A percentile compares a stretch with the other conserved stretches of the same genome.
These are phyloP conservation scores for Eremophila alpestris DNA, from an alignment of 2,797 vertebrate genomes.

Conservation along the genomic window DNA sequence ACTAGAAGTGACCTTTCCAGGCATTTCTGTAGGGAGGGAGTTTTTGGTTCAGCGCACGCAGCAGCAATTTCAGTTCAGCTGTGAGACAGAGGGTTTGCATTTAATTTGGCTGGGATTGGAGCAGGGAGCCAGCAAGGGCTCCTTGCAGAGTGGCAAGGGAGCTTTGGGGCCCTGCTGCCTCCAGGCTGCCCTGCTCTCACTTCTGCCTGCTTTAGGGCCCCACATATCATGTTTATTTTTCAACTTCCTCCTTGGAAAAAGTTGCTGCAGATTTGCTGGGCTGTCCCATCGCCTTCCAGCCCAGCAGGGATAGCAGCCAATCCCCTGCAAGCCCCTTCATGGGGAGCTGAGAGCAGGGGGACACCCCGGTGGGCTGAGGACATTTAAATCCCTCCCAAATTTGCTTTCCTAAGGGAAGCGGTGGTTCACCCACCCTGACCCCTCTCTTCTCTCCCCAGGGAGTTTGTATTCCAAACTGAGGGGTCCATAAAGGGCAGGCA, in stretches of 20 bases:
- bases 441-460: background rate
- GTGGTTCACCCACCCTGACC: background rate
- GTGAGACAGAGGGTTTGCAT: background rate
- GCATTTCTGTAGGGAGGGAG: background rate
- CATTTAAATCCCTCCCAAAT: rapidly evolving
- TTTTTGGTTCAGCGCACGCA: background rate
- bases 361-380: rapidly evolving
- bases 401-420: rapidly evolving
- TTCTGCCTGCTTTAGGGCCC: background rate
- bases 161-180: too few relatives aligned
- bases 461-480: background rate
- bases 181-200: rapidly evolving
- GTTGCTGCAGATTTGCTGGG: rapidly evolving
- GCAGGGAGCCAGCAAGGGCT: background rate
- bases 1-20: background rate
- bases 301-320: background rate
- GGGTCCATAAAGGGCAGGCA: background rate
- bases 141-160: background rate
- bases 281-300: rapidly evolving
- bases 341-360: rapidly evolving
- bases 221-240: background rate
- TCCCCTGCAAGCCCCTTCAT: rapidly evolving
- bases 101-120: background rate
- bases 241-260: background rate
- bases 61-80: rapidly evolving